These are phyloP conservation scores for Ceratotherium simum DNA, from an alignment of 2,113 vertebrate species.

Conservation along the genomic window DNA sequence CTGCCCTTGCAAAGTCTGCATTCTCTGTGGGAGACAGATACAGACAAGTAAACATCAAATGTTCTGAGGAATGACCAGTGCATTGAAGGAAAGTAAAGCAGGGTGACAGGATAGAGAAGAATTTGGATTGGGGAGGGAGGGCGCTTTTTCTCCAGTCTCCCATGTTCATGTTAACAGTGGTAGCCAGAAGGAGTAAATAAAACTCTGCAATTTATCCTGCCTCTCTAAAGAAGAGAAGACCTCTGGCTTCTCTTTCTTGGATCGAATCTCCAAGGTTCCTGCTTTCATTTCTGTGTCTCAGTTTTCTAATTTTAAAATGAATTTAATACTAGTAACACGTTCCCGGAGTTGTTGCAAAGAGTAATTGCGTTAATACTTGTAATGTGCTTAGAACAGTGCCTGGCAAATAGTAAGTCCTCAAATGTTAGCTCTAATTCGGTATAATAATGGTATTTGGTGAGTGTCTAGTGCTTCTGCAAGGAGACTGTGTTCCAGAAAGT, in stretches of 20 bases:
- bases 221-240: not conserved
- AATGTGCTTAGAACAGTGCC: not conserved
- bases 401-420: not conserved
- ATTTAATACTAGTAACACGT: not conserved
- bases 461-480: not conserved
- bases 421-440: rapidly evolving
- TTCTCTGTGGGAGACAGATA: not conserved
- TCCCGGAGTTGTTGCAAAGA: not conserved
- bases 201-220: not conserved
- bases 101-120: not conserved
- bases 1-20: rapidly evolving
- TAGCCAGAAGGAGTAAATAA: not conserved
- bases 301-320: slow-evolving; percentile 12
- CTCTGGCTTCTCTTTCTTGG: not conserved
- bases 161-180: not conserved
- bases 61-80: not conserved
- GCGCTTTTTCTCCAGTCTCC: not conserved
- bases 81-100: not conserved
- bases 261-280: not conserved
- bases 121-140: not conserved
- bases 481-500: not conserved
- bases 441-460: no score
- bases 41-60: not conserved
- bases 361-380: not conserved
- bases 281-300: not conserved